Percentiles rank a stretch among this genome's conserved stretches.
Evolutionary conservation across 1,140 invertebrate species (phyloP).

Genomic region (Eumaeus atala): DNA sequence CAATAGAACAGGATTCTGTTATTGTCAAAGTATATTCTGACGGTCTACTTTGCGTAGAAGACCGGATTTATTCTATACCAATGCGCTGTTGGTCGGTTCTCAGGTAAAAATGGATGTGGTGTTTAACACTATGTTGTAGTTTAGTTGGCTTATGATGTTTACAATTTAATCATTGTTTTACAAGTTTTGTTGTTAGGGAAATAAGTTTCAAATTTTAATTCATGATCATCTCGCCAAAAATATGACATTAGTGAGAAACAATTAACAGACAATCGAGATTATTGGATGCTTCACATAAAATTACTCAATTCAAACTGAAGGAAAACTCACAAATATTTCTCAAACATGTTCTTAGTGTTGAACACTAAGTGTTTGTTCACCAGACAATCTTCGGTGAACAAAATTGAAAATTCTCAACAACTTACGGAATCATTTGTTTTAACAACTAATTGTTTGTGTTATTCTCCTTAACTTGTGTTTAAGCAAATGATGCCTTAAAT

Average conservation of each 20-base stretch:
- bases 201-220: slow-evolving; percentile 38
- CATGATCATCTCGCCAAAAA: neutral
- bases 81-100: slow-evolving; percentile 57
- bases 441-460: slow-evolving; percentile 3
- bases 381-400: neutral
- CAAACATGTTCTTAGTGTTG: slow-evolving; percentile 5
- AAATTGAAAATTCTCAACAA: neutral
- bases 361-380: slow-evolving; percentile 1
- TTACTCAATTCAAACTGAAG: neutral
- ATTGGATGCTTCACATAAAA: neutral
- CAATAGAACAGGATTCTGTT: slow-evolving; percentile 61
- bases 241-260: slow-evolving; percentile 8
- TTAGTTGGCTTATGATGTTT: slow-evolving; percentile 59
- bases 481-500: slow-evolving; percentile 18
- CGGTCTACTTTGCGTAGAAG: slow-evolving; percentile 21
- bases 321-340: neutral
- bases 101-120: slow-evolving; percentile 51
- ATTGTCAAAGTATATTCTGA: slow-evolving; percentile 30
- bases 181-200: slow-evolving; percentile 51
- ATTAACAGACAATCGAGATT: neutral
- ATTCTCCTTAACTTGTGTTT: neutral
- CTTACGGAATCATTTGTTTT: neutral
- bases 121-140: slow-evolving; percentile 38
- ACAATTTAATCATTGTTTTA: slow-evolving; percentile 46
- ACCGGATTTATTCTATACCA: slow-evolving; percentile 28